Evolutionary conservation across 2,888 invertebrate genomes (phyloP).

Genomic region (Baccha elongata): DNA sequence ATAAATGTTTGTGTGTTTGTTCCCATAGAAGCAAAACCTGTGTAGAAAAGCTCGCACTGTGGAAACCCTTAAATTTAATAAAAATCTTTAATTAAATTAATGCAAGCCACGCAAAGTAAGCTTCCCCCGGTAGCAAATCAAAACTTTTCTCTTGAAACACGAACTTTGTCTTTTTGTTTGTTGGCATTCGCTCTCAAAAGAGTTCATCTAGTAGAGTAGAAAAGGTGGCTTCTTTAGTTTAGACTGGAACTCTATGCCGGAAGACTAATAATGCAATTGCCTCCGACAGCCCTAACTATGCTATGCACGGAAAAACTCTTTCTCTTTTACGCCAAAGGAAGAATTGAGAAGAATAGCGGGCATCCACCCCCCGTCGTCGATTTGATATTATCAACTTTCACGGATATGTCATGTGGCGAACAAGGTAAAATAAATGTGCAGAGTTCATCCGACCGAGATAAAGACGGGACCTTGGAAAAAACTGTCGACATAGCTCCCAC

Average conservation of each 20-base stretch:
- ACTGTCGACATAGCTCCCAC: conserved; percentile 62
- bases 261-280: conserved; percentile 57
- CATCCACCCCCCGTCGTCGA: background rate
- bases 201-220: background rate
- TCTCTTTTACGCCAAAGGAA: conserved; percentile 28
- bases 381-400: conserved; percentile 45
- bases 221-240: background rate
- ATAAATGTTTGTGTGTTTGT: background rate
- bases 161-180: conserved; percentile 56
- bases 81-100: conserved; percentile 66
- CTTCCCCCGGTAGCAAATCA: conserved; percentile 52
- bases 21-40: background rate
- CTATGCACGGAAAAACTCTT: no score
- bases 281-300: background rate
- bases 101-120: conserved; percentile 53
- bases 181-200: conserved; percentile 3
- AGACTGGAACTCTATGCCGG: background rate
- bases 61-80: conserved; percentile 45
- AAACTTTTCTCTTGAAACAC: conserved; percentile 49
- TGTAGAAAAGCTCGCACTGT: background rate
- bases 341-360: conserved; percentile 4
- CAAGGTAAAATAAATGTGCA: conserved; percentile 52
- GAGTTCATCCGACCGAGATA: conserved; percentile 57
- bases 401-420: conserved; percentile 55
- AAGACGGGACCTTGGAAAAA: conserved; percentile 42